Base-by-base conservation (phyloP, 2,888 invertebrate species). In the Apodemia hepburni region DNA sequence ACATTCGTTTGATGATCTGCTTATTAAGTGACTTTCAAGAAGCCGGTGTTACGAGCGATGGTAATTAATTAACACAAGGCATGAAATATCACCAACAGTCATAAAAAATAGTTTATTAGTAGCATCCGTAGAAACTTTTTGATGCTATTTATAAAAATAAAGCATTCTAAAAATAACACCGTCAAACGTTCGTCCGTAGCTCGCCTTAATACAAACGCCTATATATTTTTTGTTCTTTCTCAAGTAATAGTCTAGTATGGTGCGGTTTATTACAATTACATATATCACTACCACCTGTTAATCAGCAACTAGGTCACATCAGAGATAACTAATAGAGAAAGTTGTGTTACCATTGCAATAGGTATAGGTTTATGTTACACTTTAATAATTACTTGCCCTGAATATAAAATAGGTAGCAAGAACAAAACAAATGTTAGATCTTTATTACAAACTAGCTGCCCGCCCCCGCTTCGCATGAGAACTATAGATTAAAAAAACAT, bases 311-410 rank as follows among this genome's bases (percentile, higher is more conserved):
- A 47, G 65, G 61, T 18, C 60, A 62, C 62, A 35, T 47, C 38
- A 62, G 47, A 61, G 29, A 64, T 45, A 47, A 35, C 61, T 63
- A 63, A 65, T 65, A 57, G 65, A 67, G 67, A 67, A 67, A 67
- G 67, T 67, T 65, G 64, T 58, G 62, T 58, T 58, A 47, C 61
- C 35, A 42, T 17, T 61, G 29, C 45, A 49, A 33, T 33, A 33
- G 22, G 22, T 22, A 22, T 22, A 22, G 22, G 22, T 49, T 33
- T 51, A 27, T 38, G 38, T 38, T 61, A 47, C 42, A 22, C 38
- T 61, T 61, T 27, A 61, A 51, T 35, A 29, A 57, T 61, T 42
- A 42, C 38, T 35, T 27, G 29, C 57, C 54, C 42, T 38, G 57
- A 42, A 45, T 29, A 33, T 18, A 49, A 49, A 45, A 45, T 45